These are phyloP conservation scores for Xerus inauris DNA, from an alignment of 2,113 vertebrate genomes.

Conservation along the genomic window DNA sequence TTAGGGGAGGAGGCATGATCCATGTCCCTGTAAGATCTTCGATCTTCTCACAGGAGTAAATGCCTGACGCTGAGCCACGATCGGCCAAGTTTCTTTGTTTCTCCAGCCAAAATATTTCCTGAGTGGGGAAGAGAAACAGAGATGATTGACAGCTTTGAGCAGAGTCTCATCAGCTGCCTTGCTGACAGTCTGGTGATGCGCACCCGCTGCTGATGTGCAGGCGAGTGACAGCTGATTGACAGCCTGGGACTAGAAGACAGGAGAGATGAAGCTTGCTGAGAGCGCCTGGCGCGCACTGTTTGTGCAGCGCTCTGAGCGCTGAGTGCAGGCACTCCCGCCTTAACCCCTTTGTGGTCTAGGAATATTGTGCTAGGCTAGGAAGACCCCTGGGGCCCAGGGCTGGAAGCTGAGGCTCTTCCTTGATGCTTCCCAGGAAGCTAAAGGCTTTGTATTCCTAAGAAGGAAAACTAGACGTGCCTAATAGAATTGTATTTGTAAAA, in stretches of 20 bases:
- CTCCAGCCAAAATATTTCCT: conserved; percentile 89
- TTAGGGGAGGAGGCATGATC: conserved; percentile 65
- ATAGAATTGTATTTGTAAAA: conserved; percentile 67
- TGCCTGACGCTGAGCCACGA: conserved; percentile 81
- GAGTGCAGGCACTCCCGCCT: conserved; percentile 68
- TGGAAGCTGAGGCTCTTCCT: conserved; percentile 40
- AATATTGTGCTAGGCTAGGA: accelerated
- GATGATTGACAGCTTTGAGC: conserved; percentile 88
- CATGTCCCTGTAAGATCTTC: conserved; percentile 64
- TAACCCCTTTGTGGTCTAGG: conserved; percentile 81
- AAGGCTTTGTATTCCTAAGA: conserved; percentile 51
- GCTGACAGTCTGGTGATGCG: conserved; percentile 87
- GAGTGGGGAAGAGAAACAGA: conserved; percentile 86
- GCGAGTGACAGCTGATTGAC: conserved; percentile 89
- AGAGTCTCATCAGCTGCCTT: conserved; percentile 85
- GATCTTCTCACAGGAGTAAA: conserved; percentile 71
- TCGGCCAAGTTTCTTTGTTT: conserved; percentile 87
- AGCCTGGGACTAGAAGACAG: conserved; percentile 83
- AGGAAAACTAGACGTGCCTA: conserved; percentile 55
- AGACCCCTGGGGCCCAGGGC: neutral
- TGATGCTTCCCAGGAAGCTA: neutral
- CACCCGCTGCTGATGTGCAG: conserved; percentile 84
- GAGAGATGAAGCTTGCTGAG: conserved; percentile 85
- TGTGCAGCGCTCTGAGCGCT: conserved; percentile 82
- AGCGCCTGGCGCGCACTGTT: conserved; percentile 83